Evolutionary conservation across 2,797 vertebrate species (phyloP), one percentile per base, ranked within the genome.

Genomic region (Rhabdophis nuchalis): DNA sequence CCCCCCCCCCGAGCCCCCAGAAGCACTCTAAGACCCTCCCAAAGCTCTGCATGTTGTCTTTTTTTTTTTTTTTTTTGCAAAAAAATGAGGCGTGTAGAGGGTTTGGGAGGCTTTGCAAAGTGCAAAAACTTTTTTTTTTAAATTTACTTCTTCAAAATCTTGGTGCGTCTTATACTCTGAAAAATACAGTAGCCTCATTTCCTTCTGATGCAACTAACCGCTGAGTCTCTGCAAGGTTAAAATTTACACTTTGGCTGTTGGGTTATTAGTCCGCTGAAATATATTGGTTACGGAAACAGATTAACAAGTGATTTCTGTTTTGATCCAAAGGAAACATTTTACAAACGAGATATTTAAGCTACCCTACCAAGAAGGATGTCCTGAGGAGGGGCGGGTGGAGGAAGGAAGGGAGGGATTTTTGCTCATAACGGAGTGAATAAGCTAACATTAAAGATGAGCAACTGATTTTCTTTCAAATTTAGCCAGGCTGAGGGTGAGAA

Each of bases 311-410:
- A 10, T 41, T 77, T 77, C 32, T 77, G 32, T 77, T 77, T 77
- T 23, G 18, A 77, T 41, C 3, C 68, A 41, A 36, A 77, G 32
- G 18, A 77, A 36, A 41, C 16, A 77, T 77, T 77, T 77, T 41
- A 77, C 18, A 41, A 77, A 36, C 32, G 36, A 77, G 68, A 0
- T 77, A 41, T 41, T 77, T 23, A 41, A 32, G 8, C 8, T 1
- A 77, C 32, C 1, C 32, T 72, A 36, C 18, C 32, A 20, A 77
- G 68, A 20, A 36, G 32, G 18, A 41, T 41, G 3, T 23, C 32
- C 16, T 4, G 32, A 1, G 8, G 32, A 10, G 16, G 1, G 6
- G n/a, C n/a, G n/a, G n/a, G n/a, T n/a, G n/a, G n/a, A 32, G 3
- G n/a, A 20, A 72, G 64, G 16, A 16, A 9, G 16, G 14, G 2